Conservation (phyloP, 2,797 vertebrate species). For the Melanotaenia pygmaea region DNA sequence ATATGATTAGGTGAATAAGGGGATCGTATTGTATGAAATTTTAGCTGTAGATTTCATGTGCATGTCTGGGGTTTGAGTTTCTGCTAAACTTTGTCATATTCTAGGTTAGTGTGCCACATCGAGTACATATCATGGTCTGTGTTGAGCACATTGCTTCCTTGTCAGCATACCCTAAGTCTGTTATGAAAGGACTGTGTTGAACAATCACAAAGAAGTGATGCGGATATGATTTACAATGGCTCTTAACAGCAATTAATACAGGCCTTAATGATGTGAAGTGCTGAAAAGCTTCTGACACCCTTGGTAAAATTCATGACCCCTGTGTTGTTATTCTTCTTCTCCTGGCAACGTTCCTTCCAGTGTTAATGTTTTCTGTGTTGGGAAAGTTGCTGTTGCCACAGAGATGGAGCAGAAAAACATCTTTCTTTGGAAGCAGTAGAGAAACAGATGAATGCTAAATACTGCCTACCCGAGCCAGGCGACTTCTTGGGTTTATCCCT, state of each 20-base stretch:
- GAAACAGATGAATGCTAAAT: conserved; percentile 64
- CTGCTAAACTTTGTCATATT: conserved; percentile 4
- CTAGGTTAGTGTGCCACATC: conserved; percentile 24
- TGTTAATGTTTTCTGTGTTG: conserved; percentile 61
- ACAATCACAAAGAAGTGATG: conserved; percentile 48
- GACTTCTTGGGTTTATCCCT: conserved; percentile 44
- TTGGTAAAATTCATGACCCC: conserved; percentile 71
- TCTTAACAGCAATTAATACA: conserved; percentile 70
- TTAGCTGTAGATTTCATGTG: neutral
- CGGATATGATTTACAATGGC: conserved; percentile 61
- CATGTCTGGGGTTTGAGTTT: neutral
- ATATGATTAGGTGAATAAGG: too few species aligned
- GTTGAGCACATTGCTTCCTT: conserved; percentile 55
- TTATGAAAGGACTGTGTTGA: conserved; percentile 51
- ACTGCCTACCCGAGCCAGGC: conserved; percentile 43
- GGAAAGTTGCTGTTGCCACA: conserved; percentile 74
- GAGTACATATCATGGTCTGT: conserved; percentile 27
- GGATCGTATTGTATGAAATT: neutral
- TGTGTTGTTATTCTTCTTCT: conserved; percentile 57
- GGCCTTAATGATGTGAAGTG: conserved; percentile 70
- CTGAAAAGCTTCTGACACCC: conserved; percentile 62
- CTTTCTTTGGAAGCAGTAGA: conserved; percentile 56
- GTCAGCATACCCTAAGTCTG: conserved; percentile 53
- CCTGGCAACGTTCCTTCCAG: conserved; percentile 49
- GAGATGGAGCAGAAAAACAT: conserved; percentile 73